Evolutionary conservation across 2,113 vertebrate species (phyloP), one percentile per base, ranked within the genome.

Genomic region (Neodon shergylaensis): DNA sequence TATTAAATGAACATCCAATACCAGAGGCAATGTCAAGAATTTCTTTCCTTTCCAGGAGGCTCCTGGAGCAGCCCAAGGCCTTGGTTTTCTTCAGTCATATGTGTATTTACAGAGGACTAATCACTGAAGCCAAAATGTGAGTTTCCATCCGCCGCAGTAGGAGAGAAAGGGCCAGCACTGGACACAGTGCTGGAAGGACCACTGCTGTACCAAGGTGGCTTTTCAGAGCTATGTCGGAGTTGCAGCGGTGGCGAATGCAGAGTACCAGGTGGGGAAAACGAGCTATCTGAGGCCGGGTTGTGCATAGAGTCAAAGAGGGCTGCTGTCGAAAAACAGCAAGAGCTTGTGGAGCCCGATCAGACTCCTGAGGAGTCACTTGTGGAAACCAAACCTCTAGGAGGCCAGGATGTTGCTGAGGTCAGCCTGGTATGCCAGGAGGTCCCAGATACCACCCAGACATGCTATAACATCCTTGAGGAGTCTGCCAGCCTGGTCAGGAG

Each of bases 171-270:
- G 5, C 99, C 99, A 21, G 99, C 99, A 49, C 99, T 99, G 97
- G 99, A 99, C 91, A 99, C 99, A 0, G 99, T 99, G 94, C 99
- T 99, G 95, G 99, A 99, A 2, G 99, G 99, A 83, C 99, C 99
- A 65, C 99, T 99, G 99, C 99, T 99, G 97, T 99, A 52, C 52
- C 52, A 52, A 52, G 52, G 52, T 52, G 52, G 52, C 49, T 52
- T 52, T 52, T 52, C 49, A 52, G 49, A 52, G 49, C 49, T 0
- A 52, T 52, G 12, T 13, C 49, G 49, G 13, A 52, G 49, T 52
- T 52, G 49, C 52, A 52, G 52, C 11, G 13, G 14, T 54, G 52
- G 52, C 14, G 3, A 54, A 54, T 54, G 52, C 16, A 54, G 52
- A 54, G 52, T 17, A 54, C 52, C 4, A 14, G 14, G 52, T 54